These are phyloP conservation scores for Heliconius hortense DNA, from an alignment of 2,888 invertebrate species.

Conservation along the genomic window DNA sequence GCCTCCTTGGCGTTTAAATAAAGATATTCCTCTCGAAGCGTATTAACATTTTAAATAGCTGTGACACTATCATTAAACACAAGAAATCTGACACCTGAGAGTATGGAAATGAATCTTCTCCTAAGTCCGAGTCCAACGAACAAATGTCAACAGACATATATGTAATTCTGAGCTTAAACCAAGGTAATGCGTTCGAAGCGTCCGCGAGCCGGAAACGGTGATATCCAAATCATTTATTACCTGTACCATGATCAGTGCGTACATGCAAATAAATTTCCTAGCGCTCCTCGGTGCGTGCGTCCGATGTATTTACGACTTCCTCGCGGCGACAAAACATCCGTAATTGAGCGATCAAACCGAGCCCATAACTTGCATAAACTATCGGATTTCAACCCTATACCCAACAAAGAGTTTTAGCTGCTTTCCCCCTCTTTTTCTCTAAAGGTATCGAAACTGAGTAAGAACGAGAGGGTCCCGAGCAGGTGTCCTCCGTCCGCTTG, in stretches of 20 bases:
- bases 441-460: not conserved
- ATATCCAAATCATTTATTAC: conserved; percentile 40
- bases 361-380: conserved; percentile 67
- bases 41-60: conserved; percentile 24
- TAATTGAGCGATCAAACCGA: conserved; percentile 76
- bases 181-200: conserved; percentile 25
- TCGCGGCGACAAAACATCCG: conserved; percentile 64
- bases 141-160: conserved; percentile 6
- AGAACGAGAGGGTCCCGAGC: conserved; percentile 49
- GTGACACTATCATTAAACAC: conserved; percentile 26
- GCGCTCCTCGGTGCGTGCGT: conserved; percentile 39
- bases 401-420: conserved; percentile 52
- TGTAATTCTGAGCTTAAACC: conserved; percentile 8
- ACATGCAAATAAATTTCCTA: conserved; percentile 45
- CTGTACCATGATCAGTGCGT: conserved; percentile 36
- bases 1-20: not conserved
- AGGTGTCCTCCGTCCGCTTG: conserved; percentile 63
- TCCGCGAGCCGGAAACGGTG: conserved; percentile 33
- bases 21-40: conserved; percentile 15
- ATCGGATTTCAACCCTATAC: conserved; percentile 69
- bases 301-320: conserved; percentile 73
- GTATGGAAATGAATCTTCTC: conserved; percentile 13
- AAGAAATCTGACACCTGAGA: conserved; percentile 24
- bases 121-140: conserved; percentile 1
- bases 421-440: conserved; percentile 44